phyloP scores from a whole-genome alignment of 53 echinoderm and acorn worm genomes.

The Echinometra lucunter region DNA sequence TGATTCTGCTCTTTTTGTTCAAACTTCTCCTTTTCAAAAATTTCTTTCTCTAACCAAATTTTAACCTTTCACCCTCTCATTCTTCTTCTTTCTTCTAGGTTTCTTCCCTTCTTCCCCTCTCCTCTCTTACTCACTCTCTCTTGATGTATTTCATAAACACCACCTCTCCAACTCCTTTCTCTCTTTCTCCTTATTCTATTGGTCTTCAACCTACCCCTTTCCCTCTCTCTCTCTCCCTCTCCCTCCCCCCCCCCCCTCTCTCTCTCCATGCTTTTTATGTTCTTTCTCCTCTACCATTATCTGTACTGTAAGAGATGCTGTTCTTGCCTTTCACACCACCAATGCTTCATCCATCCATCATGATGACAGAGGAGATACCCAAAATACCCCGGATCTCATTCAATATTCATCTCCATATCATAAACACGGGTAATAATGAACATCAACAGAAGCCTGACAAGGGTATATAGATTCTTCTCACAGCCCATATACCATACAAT shows the following conservation, averaged over 20 bases:
- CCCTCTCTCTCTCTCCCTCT: not conserved
- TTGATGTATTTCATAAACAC: too few relatives aligned
- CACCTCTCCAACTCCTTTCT: too few relatives aligned
- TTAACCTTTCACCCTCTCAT: not conserved
- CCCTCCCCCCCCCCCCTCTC: not conserved
- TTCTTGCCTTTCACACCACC: not conserved
- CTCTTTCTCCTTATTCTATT: too few relatives aligned
- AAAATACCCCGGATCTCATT: conserved; percentile 24
- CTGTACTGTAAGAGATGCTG: not conserved
- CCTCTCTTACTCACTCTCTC: not conserved
- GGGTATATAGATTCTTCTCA: too few relatives aligned
- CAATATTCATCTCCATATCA: conserved; percentile 26
- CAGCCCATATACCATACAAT: too few relatives aligned
- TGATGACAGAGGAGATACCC: conserved; percentile 37
- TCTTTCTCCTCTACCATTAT: not conserved
- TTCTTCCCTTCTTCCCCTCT: not conserved
- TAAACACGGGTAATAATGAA: not conserved
- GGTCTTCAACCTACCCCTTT: too few relatives aligned
- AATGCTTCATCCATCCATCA: conserved; percentile 15
- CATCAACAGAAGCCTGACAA: not conserved
- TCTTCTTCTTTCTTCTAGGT: not conserved
- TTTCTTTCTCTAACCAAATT: not conserved
- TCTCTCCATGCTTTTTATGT: not conserved
- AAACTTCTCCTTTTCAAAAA: not conserved
- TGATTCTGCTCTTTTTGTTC: not conserved